Evolutionary conservation across 2,113 vertebrate species (phyloP).

Genomic region (Cardinalis cardinalis): DNA sequence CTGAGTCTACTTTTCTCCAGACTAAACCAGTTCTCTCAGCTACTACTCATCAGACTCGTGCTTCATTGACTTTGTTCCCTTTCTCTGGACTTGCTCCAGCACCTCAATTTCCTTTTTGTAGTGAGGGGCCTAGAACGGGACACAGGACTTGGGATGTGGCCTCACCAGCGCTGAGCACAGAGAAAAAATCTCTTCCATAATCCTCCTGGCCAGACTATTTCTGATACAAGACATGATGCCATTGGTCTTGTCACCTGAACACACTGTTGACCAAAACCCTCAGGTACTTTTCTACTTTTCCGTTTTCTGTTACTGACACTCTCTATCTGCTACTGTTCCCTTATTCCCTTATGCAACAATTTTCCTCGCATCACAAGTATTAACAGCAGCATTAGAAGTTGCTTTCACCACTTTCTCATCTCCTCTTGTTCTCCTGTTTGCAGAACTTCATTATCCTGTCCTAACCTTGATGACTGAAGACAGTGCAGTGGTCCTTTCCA

Average conservation of each 20-base stretch:
- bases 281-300: background rate
- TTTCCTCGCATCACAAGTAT: background rate
- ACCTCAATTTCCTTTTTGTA: background rate
- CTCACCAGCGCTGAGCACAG: fast-evolving
- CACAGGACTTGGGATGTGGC: background rate
- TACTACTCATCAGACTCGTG: background rate
- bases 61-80: fast-evolving
- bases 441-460: background rate
- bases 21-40: background rate
- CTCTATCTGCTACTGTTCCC: background rate
- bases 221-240: background rate
- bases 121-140: background rate
- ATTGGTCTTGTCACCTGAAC: background rate
- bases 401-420: background rate
- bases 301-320: background rate
- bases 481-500: background rate
- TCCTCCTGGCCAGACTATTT: background rate
- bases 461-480: background rate
- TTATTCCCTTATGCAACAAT: background rate
- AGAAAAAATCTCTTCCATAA: background rate
- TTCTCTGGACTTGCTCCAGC: background rate
- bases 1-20: background rate
- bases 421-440: background rate
- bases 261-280: background rate
- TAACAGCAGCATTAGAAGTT: background rate